Evolutionary conservation across 2,888 invertebrate species (phyloP).

Genomic region (Osmoderma eremita): DNA sequence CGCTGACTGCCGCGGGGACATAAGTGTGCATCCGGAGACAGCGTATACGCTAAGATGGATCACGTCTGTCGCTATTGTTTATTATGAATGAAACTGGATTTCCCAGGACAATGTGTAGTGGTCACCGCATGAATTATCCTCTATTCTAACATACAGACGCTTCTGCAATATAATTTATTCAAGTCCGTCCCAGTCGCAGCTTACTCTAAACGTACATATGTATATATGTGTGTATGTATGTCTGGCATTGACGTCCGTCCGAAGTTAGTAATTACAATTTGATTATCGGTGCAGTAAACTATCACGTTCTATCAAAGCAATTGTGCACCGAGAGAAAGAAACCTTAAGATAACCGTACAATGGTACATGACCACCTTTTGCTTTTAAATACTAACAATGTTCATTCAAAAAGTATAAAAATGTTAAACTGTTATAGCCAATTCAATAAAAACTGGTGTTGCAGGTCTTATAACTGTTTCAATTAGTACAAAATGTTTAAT

Average conservation of each 20-base stretch:
- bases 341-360: no score
- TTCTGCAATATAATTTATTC: conserved; percentile 47
- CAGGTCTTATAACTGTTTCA: no score
- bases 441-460: no score
- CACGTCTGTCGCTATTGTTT: conserved; percentile 53
- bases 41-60: conserved; percentile 47
- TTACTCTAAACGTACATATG: conserved; percentile 3
- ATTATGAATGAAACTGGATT: conserved; percentile 55
- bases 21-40: conserved; percentile 45
- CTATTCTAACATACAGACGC: conserved; percentile 43
- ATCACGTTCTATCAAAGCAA: no score
- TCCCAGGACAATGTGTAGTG: conserved; percentile 54
- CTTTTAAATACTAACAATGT: no score
- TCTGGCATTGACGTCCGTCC: background rate
- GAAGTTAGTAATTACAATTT: no score
- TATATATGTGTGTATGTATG: conserved; percentile 7
- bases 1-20: conserved; percentile 30
- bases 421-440: no score
- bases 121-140: conserved; percentile 52
- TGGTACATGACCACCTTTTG: no score
- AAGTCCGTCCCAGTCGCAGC: conserved; percentile 40
- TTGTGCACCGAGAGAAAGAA: no score
- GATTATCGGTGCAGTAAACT: no score
- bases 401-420: no score
- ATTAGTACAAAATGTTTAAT: no score